Base-by-base conservation (phyloP, 2,797 vertebrate species). In the Bovichtus diacanthus region DNA sequence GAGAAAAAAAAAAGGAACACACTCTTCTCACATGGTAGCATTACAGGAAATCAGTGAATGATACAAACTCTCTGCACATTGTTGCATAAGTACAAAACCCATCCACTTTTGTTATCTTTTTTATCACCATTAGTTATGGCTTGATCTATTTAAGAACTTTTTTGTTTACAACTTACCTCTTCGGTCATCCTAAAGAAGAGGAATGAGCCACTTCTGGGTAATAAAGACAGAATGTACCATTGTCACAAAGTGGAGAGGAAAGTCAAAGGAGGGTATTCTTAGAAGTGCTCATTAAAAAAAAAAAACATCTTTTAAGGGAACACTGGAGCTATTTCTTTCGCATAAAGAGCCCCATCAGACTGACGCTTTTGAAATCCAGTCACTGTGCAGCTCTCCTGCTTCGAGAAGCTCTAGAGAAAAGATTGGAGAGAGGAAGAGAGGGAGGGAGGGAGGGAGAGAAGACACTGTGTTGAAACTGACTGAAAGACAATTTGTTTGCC, bases 351-450 rank as follows among this genome's bases (percentile, higher is more conserved):
- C 69, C 63, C 62, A 61, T 78, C 56, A 62, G 70, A 69, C 61
- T 3, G 29, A 27, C 2, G n/a, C 81, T 77, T 86, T 90, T 81
- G 65, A 81, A 78, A 86, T 46, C 38, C 73, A 65, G 61, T 87
- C 77, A 80, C 43, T 76, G 80, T 88, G 82, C 55, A 74, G 62
- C 62, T 63, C 65, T 70, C 25, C 71, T 69, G 62, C 76, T 58
- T 55, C 4, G 31, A 67, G 76, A 74, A 71, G 43, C 58, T 56
- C 44, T 2, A 0, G 54, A 64, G 55, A 74, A 80, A 72, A 78
- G 70, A 77, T 67, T n/a, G 6, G 9, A 27, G 59, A 36, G 63
- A 61, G 27, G 15, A 34, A 15, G 12, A 11, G 11, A 1, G 49
- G 2, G 23, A 29, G 9, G 15, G 47, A 53, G 47, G 50, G 66